phyloP scores from a whole-genome alignment of 2,888 invertebrate genomes.

The Thyatira batis region DNA sequence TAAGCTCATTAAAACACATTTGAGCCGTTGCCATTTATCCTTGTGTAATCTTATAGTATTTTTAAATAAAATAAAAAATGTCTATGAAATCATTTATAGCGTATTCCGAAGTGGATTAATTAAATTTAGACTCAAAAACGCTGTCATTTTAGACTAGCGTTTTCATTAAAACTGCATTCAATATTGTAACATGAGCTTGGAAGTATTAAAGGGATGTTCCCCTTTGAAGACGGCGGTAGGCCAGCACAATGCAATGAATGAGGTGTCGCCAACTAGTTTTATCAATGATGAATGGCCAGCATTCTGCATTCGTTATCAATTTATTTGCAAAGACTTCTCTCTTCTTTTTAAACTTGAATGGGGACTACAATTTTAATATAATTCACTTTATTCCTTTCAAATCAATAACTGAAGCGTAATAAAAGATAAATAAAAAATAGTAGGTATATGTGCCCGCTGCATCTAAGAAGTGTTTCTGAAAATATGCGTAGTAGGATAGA shows the following conservation, averaged over 20 bases:
- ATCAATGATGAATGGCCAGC: constrained; percentile 63
- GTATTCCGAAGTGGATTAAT: not conserved
- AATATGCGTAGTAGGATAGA: no score
- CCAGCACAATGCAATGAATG: constrained; percentile 43
- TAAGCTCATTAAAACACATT: no score
- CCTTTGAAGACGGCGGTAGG: constrained; percentile 5
- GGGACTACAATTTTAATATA: constrained; percentile 12
- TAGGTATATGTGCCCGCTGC: no score
- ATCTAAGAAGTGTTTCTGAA: no score
- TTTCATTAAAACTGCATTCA: not conserved
- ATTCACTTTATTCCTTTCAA: not conserved
- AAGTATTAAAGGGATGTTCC: not conserved
- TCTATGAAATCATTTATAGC: no score
- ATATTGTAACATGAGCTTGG: not conserved
- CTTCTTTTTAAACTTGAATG: constrained; percentile 18
- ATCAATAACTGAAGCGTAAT: not conserved
- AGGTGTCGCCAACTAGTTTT: constrained; percentile 64
- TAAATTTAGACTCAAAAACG: not conserved
- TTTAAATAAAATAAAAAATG: no score
- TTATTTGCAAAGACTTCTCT: constrained; percentile 25
- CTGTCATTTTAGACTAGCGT: not conserved
- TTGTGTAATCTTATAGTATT: no score
- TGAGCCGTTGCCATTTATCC: no score
- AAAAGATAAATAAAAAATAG: not conserved
- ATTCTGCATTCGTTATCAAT: constrained; percentile 22